phyloP scores from a whole-genome alignment of 1,140 invertebrate species.

The Halesus radiatus region DNA sequence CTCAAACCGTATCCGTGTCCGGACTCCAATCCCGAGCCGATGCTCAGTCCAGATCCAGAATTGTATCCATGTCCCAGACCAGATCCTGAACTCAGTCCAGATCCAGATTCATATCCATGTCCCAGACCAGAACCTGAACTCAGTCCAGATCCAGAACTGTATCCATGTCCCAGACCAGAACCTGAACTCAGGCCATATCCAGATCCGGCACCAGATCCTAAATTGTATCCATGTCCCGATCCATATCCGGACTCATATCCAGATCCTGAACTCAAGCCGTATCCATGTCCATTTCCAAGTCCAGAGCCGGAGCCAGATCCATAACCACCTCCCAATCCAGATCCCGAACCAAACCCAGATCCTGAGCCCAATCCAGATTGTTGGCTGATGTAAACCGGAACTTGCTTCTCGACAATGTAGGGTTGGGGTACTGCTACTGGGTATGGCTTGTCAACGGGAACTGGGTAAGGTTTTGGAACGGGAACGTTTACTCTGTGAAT shows the following conservation, averaged over 20 bases:
- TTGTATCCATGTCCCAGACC: too few relatives aligned
- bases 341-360: background rate
- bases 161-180: background rate
- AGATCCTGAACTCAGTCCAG: too few relatives aligned
- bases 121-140: background rate
- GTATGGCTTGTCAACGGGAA: conserved; percentile 74
- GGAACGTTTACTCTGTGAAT: conserved; percentile 74
- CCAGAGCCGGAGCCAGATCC: conserved; percentile 4
- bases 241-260: background rate
- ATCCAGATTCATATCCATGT: background rate
- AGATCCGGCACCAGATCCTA: background rate
- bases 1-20: too few relatives aligned
- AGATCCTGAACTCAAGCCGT: background rate
- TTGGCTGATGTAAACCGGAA: conserved; percentile 63
- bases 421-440: conserved; percentile 74
- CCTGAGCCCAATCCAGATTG: background rate
- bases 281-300: background rate
- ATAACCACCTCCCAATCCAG: conserved; percentile 11
- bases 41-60: too few relatives aligned
- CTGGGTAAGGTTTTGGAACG: conserved; percentile 74
- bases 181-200: background rate
- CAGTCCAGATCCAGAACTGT: background rate
- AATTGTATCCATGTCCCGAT: background rate
- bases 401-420: conserved; percentile 74
- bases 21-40: too few relatives aligned